phyloP scores from a whole-genome alignment of 1,140 invertebrate species.

The roundworm (Caenorhabditis elegans) region DNA sequence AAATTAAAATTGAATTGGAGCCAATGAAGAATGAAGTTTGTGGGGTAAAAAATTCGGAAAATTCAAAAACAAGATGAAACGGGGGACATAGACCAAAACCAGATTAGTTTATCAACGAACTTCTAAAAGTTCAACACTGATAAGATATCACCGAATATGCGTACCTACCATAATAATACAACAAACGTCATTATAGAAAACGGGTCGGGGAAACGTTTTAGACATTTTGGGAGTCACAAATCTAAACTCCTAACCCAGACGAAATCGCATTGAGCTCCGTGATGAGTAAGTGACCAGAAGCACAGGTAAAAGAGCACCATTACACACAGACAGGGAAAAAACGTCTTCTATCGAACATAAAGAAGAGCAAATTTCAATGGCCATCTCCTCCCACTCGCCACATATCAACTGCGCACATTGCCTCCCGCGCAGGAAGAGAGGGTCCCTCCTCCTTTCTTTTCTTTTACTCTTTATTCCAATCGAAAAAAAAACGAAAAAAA shows the following conservation, averaged over 20 bases:
- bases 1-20: constrained; percentile 13
- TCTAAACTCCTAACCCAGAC: no score
- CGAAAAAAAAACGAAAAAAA: background rate
- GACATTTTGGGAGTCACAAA: no score
- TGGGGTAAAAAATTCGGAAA: background rate
- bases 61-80: no score
- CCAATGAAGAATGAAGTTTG: background rate
- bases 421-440: constrained; percentile 13
- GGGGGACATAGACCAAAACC: no score
- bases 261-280: no score
- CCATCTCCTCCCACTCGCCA: background rate
- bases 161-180: no score
- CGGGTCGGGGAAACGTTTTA: no score
- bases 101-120: no score
- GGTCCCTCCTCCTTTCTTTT: background rate
- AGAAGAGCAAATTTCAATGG: constrained; percentile 18
- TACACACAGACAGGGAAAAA: background rate
- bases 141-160: no score
- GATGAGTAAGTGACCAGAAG: no score
- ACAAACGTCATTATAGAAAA: no score
- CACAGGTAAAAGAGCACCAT: background rate
- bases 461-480: background rate
- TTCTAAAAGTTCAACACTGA: background rate
- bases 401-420: background rate
- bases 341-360: background rate